A percentile compares a stretch with the other conserved stretches of the same genome.
phyloP scores from a whole-genome alignment of 1,140 invertebrate species.

The Ooceraea biroi region DNA sequence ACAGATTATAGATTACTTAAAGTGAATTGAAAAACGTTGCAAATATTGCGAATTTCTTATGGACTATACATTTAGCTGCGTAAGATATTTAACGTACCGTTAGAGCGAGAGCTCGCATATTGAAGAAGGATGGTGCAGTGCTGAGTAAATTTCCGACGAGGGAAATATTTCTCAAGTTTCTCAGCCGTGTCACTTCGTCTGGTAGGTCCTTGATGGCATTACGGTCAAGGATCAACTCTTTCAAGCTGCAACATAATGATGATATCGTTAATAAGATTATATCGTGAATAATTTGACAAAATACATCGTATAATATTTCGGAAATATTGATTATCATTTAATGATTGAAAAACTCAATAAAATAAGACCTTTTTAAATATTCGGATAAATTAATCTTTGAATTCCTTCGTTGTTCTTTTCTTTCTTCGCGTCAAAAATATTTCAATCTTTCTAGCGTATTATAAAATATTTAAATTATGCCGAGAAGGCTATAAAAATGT shows the following conservation, averaged over 20 bases:
- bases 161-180: conserved; percentile 87
- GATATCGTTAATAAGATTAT: conserved; percentile 9
- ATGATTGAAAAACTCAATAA: neutral
- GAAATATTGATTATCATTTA: conserved; percentile 10
- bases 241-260: conserved; percentile 86
- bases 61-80: neutral
- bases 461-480: too few species aligned
- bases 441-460: too few species aligned
- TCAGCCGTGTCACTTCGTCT: conserved; percentile 87
- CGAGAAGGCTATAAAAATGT: too few species aligned
- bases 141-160: conserved; percentile 88
- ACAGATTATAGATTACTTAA: neutral
- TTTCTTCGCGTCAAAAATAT: too few species aligned
- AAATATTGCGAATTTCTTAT: conserved; percentile 5
- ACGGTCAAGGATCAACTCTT: conserved; percentile 90
- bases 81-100: conserved; percentile 75
- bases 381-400: too few species aligned
- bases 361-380: too few species aligned
- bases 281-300: neutral
- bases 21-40: neutral
- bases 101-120: conserved; percentile 86
- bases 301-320: neutral
- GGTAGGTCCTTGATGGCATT: conserved; percentile 90
- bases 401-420: too few species aligned
- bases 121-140: conserved; percentile 85